Percentiles rank a stretch among this genome's conserved stretches.
phyloP scores from a whole-genome alignment of 2,888 invertebrate species.

The Sesamia inferens region DNA sequence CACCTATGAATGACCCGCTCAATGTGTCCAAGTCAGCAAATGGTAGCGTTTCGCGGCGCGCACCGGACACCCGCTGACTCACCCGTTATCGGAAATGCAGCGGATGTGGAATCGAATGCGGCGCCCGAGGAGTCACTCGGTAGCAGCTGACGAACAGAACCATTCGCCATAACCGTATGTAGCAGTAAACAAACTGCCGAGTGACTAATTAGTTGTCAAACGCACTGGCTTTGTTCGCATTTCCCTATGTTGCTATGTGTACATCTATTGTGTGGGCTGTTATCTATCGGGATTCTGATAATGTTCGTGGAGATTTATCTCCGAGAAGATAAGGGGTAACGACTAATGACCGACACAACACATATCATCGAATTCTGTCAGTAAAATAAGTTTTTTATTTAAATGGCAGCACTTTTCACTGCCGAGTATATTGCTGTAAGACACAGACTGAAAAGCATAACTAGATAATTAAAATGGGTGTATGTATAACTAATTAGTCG shows the following conservation, averaged over 20 bases:
- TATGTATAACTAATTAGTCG: neutral
- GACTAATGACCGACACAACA: constrained; percentile 47
- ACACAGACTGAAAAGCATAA: constrained; percentile 1
- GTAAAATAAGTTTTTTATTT: constrained; percentile 9
- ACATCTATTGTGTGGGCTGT: constrained; percentile 61
- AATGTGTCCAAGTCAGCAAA: constrained; percentile 74
- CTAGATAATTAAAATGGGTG: neutral
- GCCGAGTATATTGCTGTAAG: neutral
- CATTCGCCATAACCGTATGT: constrained; percentile 82
- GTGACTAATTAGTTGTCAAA: constrained; percentile 85
- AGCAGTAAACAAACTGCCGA: constrained; percentile 74
- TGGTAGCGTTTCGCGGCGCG: constrained; percentile 56
- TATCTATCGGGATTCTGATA: constrained; percentile 70
- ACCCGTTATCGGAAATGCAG: constrained; percentile 85
- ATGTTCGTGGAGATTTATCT: constrained; percentile 64
- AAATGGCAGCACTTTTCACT: neutral
- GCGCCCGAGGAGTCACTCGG: constrained; percentile 73
- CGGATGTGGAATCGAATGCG: constrained; percentile 82
- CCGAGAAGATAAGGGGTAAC: constrained; percentile 44
- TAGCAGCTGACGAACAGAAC: constrained; percentile 81
- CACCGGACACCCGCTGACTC: constrained; percentile 77
- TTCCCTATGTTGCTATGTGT: constrained; percentile 80
- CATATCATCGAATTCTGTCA: constrained; percentile 32
- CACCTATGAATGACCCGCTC: constrained; percentile 76
- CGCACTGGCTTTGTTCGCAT: constrained; percentile 79